Evolutionary conservation across 2,888 invertebrate species (phyloP), one percentile per base, ranked within the genome.

Genomic region (Furcula furcula): DNA sequence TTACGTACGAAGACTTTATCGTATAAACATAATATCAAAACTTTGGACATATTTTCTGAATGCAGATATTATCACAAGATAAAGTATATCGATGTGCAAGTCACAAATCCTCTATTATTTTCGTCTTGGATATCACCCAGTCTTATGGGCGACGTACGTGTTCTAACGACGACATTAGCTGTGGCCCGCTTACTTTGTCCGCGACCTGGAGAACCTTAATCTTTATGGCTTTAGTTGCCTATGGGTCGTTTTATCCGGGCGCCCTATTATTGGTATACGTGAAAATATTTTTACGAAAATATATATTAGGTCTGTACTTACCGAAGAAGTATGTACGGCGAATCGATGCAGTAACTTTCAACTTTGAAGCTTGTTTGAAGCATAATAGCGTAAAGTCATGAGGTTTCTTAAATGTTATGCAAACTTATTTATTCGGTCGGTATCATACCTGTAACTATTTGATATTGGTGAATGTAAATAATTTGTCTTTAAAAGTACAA

Each of bases 101-200:
- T 40, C 18, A 19, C 40, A 43, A 51, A 41, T 31, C 32, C 36
- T 22, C 32, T 10, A 39, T 47, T 40, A 43, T 40, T 32, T 47
- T 34, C 35, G 33, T 28, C 26, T 38, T 20, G 14, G 10, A 36
- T 37, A 34, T 36, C 34, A 36, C 2, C 1, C 10, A 11, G 27
- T 25, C 18, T 16, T 23, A 29, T 7, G 20, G 29, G 15, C n/a
- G n/a, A n/a, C 10, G 4, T 13, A 23, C 12, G 11, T 7, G 22
- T 12, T 12, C 5, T 23, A 23, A 23, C 12, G 23, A n/a, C 6
- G 10, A 34, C 21, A 30, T 36, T 31, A 46, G 23, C 31, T 28
- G 21, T 32, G 34, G 36, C 28, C 33, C 20, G 26, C 28, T 51
- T 40, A 33, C 40, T 22, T 30, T 25, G 14, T 18, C 36, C 36